Evolutionary conservation across 2,797 vertebrate genomes (phyloP).

Genomic region (Macroramphosus scolopax): DNA sequence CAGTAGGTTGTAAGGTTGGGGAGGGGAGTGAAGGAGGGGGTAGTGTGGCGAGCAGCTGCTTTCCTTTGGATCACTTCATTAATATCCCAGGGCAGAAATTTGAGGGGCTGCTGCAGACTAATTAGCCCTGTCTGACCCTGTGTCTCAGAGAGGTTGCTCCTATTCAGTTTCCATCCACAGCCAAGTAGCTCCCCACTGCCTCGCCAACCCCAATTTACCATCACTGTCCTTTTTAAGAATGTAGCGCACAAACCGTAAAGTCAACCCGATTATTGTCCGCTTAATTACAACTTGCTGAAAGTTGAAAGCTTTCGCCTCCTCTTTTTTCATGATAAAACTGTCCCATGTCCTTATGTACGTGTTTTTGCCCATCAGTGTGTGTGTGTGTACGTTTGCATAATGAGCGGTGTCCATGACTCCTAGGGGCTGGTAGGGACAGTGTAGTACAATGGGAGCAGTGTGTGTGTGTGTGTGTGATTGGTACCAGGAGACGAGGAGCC

Average conservation of each 20-base stretch:
- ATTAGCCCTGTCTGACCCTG: conserved; percentile 79
- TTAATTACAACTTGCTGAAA: conserved; percentile 13
- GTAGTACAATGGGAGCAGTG: conserved; percentile 72
- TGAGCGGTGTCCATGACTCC: conserved; percentile 54
- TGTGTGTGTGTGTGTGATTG: conserved; percentile 71
- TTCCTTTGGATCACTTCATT: conserved; percentile 78
- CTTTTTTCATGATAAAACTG: conserved; percentile 2
- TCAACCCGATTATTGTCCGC: conserved; percentile 5
- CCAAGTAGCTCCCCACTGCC: conserved; percentile 30
- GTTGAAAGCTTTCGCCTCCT: conserved; percentile 6
- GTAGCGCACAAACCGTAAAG: conserved; percentile 14
- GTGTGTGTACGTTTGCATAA: conserved; percentile 47
- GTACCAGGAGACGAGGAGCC: conserved; percentile 69
- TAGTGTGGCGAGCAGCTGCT: conserved; percentile 67
- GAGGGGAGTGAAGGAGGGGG: conserved; percentile 10
- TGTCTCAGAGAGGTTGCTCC: conserved; percentile 64
- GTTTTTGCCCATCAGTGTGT: conserved; percentile 38
- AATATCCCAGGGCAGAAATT: conserved; percentile 76
- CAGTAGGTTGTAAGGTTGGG: conserved; percentile 34
- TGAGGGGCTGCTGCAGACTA: conserved; percentile 77
- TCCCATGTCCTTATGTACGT: conserved; percentile 26
- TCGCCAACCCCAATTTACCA: conserved; percentile 20
- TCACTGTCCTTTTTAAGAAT: conserved; percentile 35
- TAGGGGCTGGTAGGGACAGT: conserved; percentile 57
- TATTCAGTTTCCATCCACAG: conserved; percentile 56